Evolutionary conservation across 2,888 invertebrate species (phyloP), one percentile per base, ranked within the genome.

Genomic region (Epinotia demarniana): DNA sequence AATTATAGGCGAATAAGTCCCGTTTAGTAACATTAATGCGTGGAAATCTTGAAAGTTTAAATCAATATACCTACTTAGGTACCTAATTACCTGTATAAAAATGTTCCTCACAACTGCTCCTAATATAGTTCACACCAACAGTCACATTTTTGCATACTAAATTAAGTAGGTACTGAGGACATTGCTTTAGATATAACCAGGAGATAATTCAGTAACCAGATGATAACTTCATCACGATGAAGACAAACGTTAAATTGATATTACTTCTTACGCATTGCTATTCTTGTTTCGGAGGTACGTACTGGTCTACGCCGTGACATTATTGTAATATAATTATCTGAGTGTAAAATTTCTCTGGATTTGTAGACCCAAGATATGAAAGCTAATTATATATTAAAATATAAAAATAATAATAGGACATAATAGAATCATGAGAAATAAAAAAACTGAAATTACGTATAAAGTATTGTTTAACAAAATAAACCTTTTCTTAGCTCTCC

Each of bases 221-320:
- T 55, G 49, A 78, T 76, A 78, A 78, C 75, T 69, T 66, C 62
- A 76, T 78, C 75, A 80, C 77, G 77, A 91, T 92, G 91, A 85
- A 85, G 79, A 81, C 84, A 11, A 73, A 75, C 70, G 75, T 81
- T 58, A 74, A 68, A 55, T 63, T 84, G 2, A 9, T 86, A 3
- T n/a, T 86, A 12, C 43, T 83, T 69, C 57, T 83, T n/a, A 66
- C 81, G 55, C 79, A 80, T 79, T 84, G 79, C 78, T 70, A 75
- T 27, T 39, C 75, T 53, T 19, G 77, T 57, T 62, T 75, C 16
- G 71, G 78, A 78, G 83, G 83, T 83, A 80, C 69, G 78, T 79
- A 57, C 18, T 9, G 33, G 8, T 33, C 33, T 55, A 33, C n/a
- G 18, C 33, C 12, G 23, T 58, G 49, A 62, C 23, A n/a, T 60